Evolutionary conservation across 2,797 vertebrate genomes (phyloP).

Genomic region (Centropyge bicolor): DNA sequence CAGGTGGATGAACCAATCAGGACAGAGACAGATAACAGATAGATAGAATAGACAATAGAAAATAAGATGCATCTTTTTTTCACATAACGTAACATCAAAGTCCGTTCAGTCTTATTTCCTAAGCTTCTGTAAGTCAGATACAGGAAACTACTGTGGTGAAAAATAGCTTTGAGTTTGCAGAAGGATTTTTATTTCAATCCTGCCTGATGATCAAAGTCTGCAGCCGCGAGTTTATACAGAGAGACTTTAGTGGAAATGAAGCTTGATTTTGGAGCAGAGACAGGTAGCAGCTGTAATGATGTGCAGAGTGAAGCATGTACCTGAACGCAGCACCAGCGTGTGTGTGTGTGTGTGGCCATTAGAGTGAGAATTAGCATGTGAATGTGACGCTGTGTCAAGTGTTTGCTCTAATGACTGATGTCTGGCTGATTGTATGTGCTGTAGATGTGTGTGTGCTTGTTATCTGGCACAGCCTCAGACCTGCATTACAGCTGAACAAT

Average conservation of each 20-base stretch:
- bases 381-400: constrained; percentile 27
- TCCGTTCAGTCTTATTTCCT: neutral
- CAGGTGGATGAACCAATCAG: neutral
- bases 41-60: too few species aligned
- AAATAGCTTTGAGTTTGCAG: constrained; percentile 23
- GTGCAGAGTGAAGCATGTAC: constrained; percentile 28
- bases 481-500: constrained; percentile 31
- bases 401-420: constrained; percentile 43
- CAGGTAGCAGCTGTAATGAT: constrained; percentile 53
- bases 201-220: constrained; percentile 62
- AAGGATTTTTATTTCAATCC: constrained; percentile 42
- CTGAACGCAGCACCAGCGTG: constrained; percentile 1
- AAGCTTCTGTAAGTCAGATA: constrained; percentile 11
- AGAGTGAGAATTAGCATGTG: constrained; percentile 43
- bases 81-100: neutral
- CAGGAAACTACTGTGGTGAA: constrained; percentile 8
- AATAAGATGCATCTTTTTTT: neutral
- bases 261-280: constrained; percentile 39
- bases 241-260: constrained; percentile 54
- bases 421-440: constrained; percentile 36
- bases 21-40: neutral
- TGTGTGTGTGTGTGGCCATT: constrained; percentile 29
- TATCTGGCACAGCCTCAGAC: constrained; percentile 32
- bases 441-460: constrained; percentile 10
- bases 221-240: constrained; percentile 48